A percentile compares a stretch with the other conserved stretches of the same genome.
Conservation (phyloP, 35 echinoderm and acorn worm genomes). For the Ptychodera flava region DNA sequence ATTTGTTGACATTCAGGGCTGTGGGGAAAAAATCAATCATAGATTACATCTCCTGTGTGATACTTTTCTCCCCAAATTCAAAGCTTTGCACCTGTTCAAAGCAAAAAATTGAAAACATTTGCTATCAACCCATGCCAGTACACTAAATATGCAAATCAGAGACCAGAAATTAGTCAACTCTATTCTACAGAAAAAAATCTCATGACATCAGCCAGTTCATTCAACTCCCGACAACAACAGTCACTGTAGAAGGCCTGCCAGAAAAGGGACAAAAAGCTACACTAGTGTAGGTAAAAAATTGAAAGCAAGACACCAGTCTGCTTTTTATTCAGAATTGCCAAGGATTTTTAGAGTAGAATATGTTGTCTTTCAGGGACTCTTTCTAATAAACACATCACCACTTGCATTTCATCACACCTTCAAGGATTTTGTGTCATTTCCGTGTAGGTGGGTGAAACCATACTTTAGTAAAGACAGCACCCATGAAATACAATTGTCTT, state of each 20-base stretch:
- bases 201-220: constrained; percentile 23
- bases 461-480: not conserved
- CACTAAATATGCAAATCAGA: constrained; percentile 17
- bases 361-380: constrained; percentile 36
- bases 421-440: no score
- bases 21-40: constrained; percentile 18
- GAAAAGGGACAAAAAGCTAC: constrained; percentile 14
- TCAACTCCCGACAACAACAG: constrained; percentile 9
- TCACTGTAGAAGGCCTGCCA: constrained; percentile 9
- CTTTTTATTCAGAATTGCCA: not conserved
- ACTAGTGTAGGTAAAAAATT: constrained; percentile 10
- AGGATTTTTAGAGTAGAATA: not conserved
- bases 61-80: no score
- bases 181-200: constrained; percentile 26
- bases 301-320: not conserved
- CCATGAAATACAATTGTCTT: constrained; percentile 35
- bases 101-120: constrained; percentile 26
- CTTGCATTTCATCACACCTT: no score
- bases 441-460: no score
- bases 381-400: no score
- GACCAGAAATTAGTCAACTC: constrained; percentile 29
- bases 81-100: not conserved
- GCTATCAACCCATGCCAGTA: not conserved
- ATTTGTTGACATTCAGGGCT: constrained; percentile 25
- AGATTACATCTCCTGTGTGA: no score